These are phyloP conservation scores for Masticophis lateralis DNA, from an alignment of 2,797 vertebrate genomes.

Conservation along the genomic window DNA sequence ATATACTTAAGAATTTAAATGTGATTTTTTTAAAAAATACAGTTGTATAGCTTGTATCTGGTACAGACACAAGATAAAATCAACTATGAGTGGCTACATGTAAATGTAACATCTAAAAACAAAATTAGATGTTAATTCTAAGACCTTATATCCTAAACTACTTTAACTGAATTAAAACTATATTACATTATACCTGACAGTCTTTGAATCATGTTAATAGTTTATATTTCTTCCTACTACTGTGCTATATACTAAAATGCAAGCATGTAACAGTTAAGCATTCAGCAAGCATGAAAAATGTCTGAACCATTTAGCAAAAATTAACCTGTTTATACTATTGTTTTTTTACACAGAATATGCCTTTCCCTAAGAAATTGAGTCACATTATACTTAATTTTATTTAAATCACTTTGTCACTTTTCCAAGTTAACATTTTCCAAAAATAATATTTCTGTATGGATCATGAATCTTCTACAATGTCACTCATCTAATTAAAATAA, in stretches of 20 bases:
- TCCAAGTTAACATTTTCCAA: conserved; percentile 6
- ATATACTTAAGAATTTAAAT: neutral
- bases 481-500: neutral
- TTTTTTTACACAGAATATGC: neutral
- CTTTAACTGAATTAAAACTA: neutral
- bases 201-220: neutral
- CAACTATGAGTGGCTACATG: neutral
- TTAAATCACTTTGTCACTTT: neutral
- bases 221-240: neutral
- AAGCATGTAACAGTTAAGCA: neutral
- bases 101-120: neutral
- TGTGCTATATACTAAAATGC: neutral
- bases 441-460: neutral
- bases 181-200: neutral
- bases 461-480: neutral
- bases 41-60: neutral
- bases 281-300: neutral
- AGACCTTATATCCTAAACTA: neutral
- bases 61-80: neutral
- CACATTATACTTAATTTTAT: conserved; percentile 26
- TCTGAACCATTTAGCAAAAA: conserved; percentile 12
- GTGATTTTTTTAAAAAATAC: neutral
- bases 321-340: neutral
- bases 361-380: neutral
- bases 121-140: neutral